Evolutionary conservation across 1,140 invertebrate species (phyloP).

Genomic region (Macrosteles quadrilineatus): DNA sequence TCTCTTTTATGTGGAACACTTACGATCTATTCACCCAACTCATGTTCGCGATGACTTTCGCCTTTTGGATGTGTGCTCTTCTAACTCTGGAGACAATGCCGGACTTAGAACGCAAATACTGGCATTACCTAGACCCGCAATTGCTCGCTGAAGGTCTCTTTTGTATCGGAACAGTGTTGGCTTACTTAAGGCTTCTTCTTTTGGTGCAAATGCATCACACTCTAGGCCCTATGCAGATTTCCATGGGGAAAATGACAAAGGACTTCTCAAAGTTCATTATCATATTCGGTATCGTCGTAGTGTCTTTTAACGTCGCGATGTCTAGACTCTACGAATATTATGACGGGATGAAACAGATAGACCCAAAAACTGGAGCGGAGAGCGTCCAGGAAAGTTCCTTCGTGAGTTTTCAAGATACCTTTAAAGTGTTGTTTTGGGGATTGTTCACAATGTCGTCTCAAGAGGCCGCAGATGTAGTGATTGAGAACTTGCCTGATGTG

Average conservation of each 20-base stretch:
- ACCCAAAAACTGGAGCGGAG: conserved; percentile 52
- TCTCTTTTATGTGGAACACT: conserved; percentile 53
- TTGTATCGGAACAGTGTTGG: conserved; percentile 71
- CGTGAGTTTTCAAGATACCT: conserved; percentile 57
- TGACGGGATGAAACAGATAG: conserved; percentile 59
- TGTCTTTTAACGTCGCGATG: conserved; percentile 53
- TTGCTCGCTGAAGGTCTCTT: conserved; percentile 72
- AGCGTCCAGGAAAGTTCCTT: conserved; percentile 55
- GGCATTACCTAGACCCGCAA: conserved; percentile 69
- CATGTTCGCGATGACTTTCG: conserved; percentile 53
- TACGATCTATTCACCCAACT: conserved; percentile 52
- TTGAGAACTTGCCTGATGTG: conserved; percentile 55
- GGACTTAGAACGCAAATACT: conserved; percentile 63
- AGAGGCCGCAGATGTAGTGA: conserved; percentile 63
- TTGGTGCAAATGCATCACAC: conserved; percentile 59
- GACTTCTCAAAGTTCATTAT: conserved; percentile 59
- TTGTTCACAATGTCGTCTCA: conserved; percentile 70
- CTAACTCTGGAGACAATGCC: conserved; percentile 49
- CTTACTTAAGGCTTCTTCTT: conserved; percentile 59
- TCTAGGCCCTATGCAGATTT: conserved; percentile 62
- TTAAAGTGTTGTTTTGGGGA: conserved; percentile 69
- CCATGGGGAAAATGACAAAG: conserved; percentile 60
- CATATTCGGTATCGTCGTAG: conserved; percentile 57
- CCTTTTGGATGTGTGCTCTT: conserved; percentile 55
- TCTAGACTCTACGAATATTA: conserved; percentile 59